Percentiles rank a stretch among this genome's conserved stretches.
These are phyloP conservation scores for Tigriopus californicus DNA, from an alignment of 2,888 invertebrate genomes.

Conservation along the genomic window DNA sequence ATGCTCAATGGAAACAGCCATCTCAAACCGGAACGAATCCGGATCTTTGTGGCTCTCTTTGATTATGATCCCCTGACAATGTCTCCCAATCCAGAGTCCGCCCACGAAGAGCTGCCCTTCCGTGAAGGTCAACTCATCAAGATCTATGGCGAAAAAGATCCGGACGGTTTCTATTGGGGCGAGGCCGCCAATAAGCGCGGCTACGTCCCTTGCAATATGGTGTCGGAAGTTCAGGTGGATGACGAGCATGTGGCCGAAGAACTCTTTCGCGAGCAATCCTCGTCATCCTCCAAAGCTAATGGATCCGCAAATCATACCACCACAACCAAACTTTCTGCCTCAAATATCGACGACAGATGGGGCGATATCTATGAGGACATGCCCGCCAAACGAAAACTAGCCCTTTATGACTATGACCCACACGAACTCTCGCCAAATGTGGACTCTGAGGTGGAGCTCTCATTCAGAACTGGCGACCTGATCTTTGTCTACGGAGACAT, in stretches of 20 bases:
- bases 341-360: constrained; percentile 44
- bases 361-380: constrained; percentile 68
- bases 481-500: constrained; percentile 90
- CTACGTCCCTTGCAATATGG: constrained; percentile 96
- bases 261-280: constrained; percentile 21
- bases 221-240: constrained; percentile 56
- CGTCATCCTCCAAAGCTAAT: background rate
- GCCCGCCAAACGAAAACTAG: constrained; percentile 82
- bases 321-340: background rate
- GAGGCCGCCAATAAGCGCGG: constrained; percentile 74
- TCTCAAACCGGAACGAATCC: constrained; percentile 20
- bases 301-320: background rate
- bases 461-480: constrained; percentile 64
- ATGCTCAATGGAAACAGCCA: background rate
- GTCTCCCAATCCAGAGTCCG: constrained; percentile 97
- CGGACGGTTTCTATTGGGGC: constrained; percentile 98
- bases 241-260: constrained; percentile 37
- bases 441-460: constrained; percentile 69
- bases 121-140: constrained; percentile 91
- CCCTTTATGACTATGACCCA: constrained; percentile 94
- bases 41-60: constrained; percentile 71
- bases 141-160: constrained; percentile 83
- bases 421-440: constrained; percentile 94
- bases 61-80: constrained; percentile 94
- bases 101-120: constrained; percentile 92